Base-by-base conservation (phyloP, 2,113 vertebrate species). In the Cepphus grylle region DNA sequence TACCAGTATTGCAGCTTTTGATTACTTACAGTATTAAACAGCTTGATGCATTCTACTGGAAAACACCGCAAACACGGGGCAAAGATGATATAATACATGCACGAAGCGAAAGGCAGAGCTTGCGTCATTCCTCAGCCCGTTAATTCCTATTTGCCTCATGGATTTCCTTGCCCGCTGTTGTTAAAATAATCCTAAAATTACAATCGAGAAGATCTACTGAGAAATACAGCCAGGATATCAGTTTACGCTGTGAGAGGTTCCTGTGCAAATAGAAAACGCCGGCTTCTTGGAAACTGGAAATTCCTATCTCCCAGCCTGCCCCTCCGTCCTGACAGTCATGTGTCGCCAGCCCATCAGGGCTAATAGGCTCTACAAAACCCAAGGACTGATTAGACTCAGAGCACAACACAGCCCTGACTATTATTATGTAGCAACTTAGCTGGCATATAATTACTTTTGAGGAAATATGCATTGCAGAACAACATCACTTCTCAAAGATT, bases 401-500 rank as follows among this genome's bases (percentile, higher is more conserved):
- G 95, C 78, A 93, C 91, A 89, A 90, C 89, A 94, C 84, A 95
- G 94, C 85, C 5, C 81, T 86, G 86, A 53, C 94, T 96, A 87
- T 96, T 96, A 87, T 96, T 97, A 95, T 93, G 86, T 38, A 89
- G 93, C 89, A 90, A 96, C 95, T 96, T 72, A 96, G 96, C 94
- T 14, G 32, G 84, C 84, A 90, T 96, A 86, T 96, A 97, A 97
- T 96, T 97, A 97, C 96, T 97, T 97, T 92, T 96, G 96, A 96
- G 96, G 94, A 97, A 97, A 66, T 97, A 95, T 55, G 88, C 92
- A 95, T 70, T 93, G 92, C 96, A 80, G 96, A 97, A 97, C 94
- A 97, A 93, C 97, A 97, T 95, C 93, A 85, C 79, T 93, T 94
- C 95, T 97, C 94, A 97, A 95, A 97, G 96, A 97, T 96, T 97